A percentile compares a stretch with the other conserved stretches of the same genome.
These are phyloP conservation scores for Mythimna albipuncta DNA, from an alignment of 2,888 invertebrate species.

Conservation along the genomic window DNA sequence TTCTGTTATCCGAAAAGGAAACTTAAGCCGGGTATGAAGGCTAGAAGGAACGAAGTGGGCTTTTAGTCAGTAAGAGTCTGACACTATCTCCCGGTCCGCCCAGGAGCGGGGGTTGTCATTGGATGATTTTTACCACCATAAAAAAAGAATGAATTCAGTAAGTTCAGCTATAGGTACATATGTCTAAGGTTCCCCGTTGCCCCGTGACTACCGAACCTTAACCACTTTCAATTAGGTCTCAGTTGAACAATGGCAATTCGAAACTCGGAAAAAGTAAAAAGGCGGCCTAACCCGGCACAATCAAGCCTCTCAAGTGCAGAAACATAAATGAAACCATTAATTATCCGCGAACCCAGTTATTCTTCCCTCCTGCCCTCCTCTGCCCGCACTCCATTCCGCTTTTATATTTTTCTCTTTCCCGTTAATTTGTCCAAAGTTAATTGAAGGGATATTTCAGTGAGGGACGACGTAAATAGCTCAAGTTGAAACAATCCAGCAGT, in stretches of 20 bases:
- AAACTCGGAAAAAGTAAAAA: conserved; percentile 83
- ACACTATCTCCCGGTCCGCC: too few relatives aligned
- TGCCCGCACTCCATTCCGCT: conserved; percentile 69
- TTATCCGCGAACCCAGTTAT: conserved; percentile 88
- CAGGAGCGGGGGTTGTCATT: too few relatives aligned
- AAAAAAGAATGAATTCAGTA: conserved; percentile 12
- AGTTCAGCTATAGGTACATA: conserved; percentile 15
- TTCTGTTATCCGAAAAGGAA: neutral
- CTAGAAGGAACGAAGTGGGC: too few relatives aligned
- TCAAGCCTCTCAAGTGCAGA: conserved; percentile 89
- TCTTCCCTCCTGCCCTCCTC: conserved; percentile 78
- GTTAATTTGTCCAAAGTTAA: conserved; percentile 87
- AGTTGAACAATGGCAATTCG: conserved; percentile 86
- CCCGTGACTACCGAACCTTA: conserved; percentile 76
- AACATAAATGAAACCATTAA: conserved; percentile 91
- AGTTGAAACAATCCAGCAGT: conserved; percentile 73
- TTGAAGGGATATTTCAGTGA: conserved; percentile 82
- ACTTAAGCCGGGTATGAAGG: too few relatives aligned
- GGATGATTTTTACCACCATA: too few relatives aligned
- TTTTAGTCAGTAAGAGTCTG: too few relatives aligned
- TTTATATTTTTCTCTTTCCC: conserved; percentile 83
- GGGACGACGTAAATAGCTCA: conserved; percentile 78
- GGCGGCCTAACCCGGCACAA: conserved; percentile 85
- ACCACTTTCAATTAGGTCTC: conserved; percentile 82
- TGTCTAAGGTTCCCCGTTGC: conserved; percentile 16